A percentile compares a stretch with the other conserved stretches of the same genome.
phyloP scores from a whole-genome alignment of 2,797 vertebrate genomes.

The Numenius phaeopus region DNA sequence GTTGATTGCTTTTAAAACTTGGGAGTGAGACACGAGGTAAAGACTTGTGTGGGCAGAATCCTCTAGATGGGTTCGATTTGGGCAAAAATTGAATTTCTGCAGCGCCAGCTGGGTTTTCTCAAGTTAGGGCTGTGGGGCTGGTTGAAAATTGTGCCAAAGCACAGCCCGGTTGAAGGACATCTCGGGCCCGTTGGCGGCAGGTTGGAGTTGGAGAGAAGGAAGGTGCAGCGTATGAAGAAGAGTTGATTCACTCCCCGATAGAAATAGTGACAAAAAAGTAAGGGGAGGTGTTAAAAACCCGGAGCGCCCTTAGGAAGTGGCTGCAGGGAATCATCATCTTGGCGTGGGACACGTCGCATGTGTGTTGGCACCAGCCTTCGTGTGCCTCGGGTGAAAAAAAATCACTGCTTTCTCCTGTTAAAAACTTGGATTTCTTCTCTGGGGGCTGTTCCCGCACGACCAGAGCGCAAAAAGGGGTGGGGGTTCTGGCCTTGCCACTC shows the following conservation, averaged over 20 bases:
- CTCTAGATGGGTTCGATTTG: fast-evolving
- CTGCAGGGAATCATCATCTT: background rate
- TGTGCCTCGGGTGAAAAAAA: background rate
- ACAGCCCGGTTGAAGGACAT: background rate
- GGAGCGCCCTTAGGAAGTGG: background rate
- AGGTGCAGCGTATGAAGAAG: background rate
- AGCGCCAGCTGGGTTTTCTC: background rate
- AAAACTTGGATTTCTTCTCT: background rate
- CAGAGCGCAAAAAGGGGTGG: no score
- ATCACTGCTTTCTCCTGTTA: background rate
- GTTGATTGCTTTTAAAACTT: background rate
- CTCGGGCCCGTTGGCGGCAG: fast-evolving
- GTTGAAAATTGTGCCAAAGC: background rate
- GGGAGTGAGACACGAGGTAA: no score
- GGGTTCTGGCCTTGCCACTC: background rate
- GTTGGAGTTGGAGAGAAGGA: background rate
- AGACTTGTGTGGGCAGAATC: background rate
- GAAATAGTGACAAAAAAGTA: background rate
- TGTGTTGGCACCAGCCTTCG: background rate
- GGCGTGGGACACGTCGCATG: fast-evolving
- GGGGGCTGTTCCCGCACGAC: background rate
- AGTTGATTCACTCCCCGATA: fast-evolving
- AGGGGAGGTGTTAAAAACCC: background rate
- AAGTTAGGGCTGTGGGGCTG: background rate
- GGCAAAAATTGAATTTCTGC: background rate